Evolutionary conservation across 2,888 invertebrate genomes (phyloP).

Genomic region (Philereme transversata): DNA sequence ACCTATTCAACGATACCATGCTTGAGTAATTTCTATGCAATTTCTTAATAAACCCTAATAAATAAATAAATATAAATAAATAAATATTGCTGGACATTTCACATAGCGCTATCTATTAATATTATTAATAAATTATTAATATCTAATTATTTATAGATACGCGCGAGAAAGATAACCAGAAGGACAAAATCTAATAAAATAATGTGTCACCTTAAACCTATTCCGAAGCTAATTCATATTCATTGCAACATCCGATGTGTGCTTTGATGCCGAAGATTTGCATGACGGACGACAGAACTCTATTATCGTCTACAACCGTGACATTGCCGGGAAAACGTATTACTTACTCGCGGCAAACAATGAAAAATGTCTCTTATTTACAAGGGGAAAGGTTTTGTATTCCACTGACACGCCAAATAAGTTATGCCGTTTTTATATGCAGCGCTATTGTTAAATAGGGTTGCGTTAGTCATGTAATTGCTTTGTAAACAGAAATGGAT

Average conservation of each 20-base stretch:
- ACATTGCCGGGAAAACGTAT: slow-evolving; percentile 33
- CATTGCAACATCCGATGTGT: slow-evolving; percentile 31
- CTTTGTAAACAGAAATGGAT: slow-evolving; percentile 62
- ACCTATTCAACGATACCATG: too few species aligned
- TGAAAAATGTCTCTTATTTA: slow-evolving; percentile 23
- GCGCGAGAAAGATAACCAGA: too few species aligned
- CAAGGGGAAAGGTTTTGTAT: slow-evolving; percentile 1
- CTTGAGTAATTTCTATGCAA: too few species aligned
- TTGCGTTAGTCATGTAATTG: slow-evolving; percentile 61
- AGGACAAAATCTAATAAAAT: slow-evolving; percentile 1
- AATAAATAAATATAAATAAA: too few species aligned
- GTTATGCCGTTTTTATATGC: slow-evolving; percentile 44
- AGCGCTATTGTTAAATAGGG: slow-evolving; percentile 40
- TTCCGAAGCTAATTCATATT: slow-evolving; percentile 34
- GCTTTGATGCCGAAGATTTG: slow-evolving; percentile 44
- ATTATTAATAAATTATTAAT: too few species aligned
- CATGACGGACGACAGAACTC: slow-evolving; percentile 47
- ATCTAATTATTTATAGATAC: too few species aligned
- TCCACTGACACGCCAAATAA: slow-evolving; percentile 13
- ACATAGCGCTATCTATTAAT: too few species aligned
- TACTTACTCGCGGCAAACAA: slow-evolving; percentile 13
- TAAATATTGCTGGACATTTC: too few species aligned
- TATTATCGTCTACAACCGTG: slow-evolving; percentile 41
- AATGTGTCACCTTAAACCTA: slow-evolving; percentile 13
- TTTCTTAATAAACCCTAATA: too few species aligned